Evolutionary conservation across 2,888 invertebrate species (phyloP).

Genomic region (Therioaphis trifolii): DNA sequence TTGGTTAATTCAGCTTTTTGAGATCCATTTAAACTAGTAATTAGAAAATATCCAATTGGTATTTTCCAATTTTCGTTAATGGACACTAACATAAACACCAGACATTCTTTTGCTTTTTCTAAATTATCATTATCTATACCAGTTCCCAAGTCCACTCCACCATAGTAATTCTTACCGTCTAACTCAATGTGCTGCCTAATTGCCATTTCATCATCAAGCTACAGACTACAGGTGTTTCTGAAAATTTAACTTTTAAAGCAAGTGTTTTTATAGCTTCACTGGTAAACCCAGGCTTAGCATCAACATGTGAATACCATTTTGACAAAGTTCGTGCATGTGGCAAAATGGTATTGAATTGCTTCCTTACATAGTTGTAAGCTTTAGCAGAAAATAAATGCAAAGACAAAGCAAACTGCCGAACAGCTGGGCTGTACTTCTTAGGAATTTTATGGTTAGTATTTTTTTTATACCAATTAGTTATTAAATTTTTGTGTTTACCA

Average conservation of each 20-base stretch:
- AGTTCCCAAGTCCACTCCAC: neutral
- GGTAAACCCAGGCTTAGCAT: too few relatives aligned
- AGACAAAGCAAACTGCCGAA: neutral
- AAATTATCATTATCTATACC: too few relatives aligned
- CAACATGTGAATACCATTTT: neutral
- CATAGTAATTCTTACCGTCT: neutral
- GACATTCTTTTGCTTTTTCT: too few relatives aligned
- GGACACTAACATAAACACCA: too few relatives aligned
- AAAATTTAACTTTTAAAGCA: neutral
- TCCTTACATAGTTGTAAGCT: neutral
- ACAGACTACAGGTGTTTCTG: neutral
- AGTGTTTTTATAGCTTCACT: neutral
- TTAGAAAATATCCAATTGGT: too few relatives aligned
- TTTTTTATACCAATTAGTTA: neutral
- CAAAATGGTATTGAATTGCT: slow-evolving; percentile 14
- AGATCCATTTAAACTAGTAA: too few relatives aligned
- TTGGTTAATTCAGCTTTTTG: too few relatives aligned
- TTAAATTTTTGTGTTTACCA: neutral
- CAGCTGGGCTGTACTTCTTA: neutral
- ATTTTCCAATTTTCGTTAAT: too few relatives aligned
- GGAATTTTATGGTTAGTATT: neutral
- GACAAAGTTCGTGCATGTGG: neutral
- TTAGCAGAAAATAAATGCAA: neutral
- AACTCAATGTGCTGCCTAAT: neutral
- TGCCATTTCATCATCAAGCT: neutral